phyloP scores from a whole-genome alignment of 1,140 invertebrate genomes.

The Coboldia fuscipes region DNA sequence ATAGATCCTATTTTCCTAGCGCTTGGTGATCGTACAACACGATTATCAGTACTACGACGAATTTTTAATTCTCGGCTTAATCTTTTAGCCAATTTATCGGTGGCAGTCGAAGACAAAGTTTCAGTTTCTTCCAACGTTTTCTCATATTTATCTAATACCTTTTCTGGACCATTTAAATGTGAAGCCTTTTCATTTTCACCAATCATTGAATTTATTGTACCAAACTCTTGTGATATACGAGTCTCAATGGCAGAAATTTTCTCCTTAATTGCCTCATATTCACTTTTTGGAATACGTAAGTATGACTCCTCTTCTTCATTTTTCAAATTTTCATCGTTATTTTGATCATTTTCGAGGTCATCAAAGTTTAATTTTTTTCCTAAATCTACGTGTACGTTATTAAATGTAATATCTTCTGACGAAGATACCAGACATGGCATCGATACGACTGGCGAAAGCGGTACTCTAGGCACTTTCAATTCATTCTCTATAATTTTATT shows the following conservation, averaged over 20 bases:
- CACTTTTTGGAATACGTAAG: conserved; percentile 41
- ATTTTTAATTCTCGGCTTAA: conserved; percentile 52
- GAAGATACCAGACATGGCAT: conserved; percentile 15
- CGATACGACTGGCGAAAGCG: conserved; percentile 2
- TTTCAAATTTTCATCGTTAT: conserved; percentile 1
- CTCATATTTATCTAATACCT: conserved; percentile 45
- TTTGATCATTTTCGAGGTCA: conserved; percentile 21
- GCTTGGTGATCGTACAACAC: conserved; percentile 55
- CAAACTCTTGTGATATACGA: conserved; percentile 42
- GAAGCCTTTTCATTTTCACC: conserved; percentile 12
- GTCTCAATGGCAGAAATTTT: conserved; percentile 45
- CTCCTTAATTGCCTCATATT: conserved; percentile 52
- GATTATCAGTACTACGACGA: conserved; percentile 35
- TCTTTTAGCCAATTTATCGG: conserved; percentile 43
- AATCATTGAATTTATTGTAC: conserved; percentile 24
- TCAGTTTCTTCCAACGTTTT: conserved; percentile 44
- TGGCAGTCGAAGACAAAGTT: conserved; percentile 30
- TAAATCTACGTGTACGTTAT: conserved; percentile 21
- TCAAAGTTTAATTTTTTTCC: too few species aligned
- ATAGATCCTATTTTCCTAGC: conserved; percentile 56
- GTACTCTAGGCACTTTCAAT: neutral
- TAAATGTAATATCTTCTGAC: conserved; percentile 22
- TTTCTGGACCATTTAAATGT: conserved; percentile 12
- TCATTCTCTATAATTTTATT: conserved; percentile 14
- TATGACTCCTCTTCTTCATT: conserved; percentile 24